Percentiles rank a stretch among this genome's conserved stretches.
Conservation (phyloP, 2,888 invertebrate species). For the Latheticus oryzae region DNA sequence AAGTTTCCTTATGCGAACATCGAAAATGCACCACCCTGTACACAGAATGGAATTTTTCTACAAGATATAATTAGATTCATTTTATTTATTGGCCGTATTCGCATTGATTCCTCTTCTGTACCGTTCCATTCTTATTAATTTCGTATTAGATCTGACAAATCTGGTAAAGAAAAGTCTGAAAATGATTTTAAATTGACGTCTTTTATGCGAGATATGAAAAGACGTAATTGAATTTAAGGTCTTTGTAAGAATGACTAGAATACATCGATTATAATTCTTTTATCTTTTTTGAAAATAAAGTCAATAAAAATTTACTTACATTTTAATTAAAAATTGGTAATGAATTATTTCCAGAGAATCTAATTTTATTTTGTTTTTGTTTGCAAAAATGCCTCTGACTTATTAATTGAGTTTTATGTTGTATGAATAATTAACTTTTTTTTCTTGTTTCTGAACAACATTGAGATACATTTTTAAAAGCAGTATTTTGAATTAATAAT, state of each 20-base stretch:
- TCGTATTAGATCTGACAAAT: constrained; percentile 18
- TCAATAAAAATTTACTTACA: neutral
- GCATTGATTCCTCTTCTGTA: too few relatives aligned
- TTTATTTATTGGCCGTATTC: too few relatives aligned
- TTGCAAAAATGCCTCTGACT: too few relatives aligned
- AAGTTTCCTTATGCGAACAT: too few relatives aligned
- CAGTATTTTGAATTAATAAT: neutral
- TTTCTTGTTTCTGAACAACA: neutral
- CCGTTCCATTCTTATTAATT: constrained; percentile 16
- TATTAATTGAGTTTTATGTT: too few relatives aligned
- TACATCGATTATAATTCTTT: constrained; percentile 16
- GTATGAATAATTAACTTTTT: constrained; percentile 2
- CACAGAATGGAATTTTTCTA: too few relatives aligned
- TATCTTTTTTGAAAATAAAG: too few relatives aligned
- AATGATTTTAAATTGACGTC: constrained; percentile 31
- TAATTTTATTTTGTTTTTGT: too few relatives aligned
- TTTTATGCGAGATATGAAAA: constrained; percentile 28
- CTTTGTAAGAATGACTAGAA: constrained; percentile 8
- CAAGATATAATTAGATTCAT: too few relatives aligned
- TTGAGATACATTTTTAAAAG: constrained; percentile 3
- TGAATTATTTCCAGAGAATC: constrained; percentile 13
- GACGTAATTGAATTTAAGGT: constrained; percentile 34
- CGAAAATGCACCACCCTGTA: too few relatives aligned
- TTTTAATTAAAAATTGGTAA: constrained; percentile 6
- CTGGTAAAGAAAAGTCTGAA: constrained; percentile 17